These are phyloP conservation scores for Drosophila parthenogenetica DNA, from an alignment of 2,888 invertebrate genomes.

Conservation along the genomic window DNA sequence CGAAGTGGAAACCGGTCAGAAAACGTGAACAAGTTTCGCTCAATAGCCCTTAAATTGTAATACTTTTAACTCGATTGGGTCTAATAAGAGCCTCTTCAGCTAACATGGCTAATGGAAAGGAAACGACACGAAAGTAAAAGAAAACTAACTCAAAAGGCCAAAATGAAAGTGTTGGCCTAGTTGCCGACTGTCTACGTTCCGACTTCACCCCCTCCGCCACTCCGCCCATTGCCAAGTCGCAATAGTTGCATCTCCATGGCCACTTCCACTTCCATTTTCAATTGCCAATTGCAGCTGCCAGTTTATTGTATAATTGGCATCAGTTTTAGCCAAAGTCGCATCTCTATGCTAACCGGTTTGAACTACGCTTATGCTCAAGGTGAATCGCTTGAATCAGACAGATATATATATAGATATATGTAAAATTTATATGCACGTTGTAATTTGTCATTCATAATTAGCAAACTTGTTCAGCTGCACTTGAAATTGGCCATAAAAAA, in stretches of 20 bases:
- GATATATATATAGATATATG: slow-evolving; percentile 20
- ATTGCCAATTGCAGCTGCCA: slow-evolving; percentile 29
- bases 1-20: slow-evolving; percentile 36
- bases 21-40: slow-evolving; percentile 22
- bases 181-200: background rate
- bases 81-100: background rate
- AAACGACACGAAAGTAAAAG: slow-evolving; percentile 60
- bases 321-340: slow-evolving; percentile 17
- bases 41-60: slow-evolving; percentile 29
- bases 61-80: slow-evolving; percentile 9
- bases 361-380: slow-evolving; percentile 61
- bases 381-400: slow-evolving; percentile 44
- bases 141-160: slow-evolving; percentile 17
- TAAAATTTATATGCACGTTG: slow-evolving; percentile 59
- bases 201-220: no score
- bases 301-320: slow-evolving; percentile 55
- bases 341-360: slow-evolving; percentile 62
- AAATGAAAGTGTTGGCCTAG: slow-evolving; percentile 62
- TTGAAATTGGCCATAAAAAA: slow-evolving; percentile 40
- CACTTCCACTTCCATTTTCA: slow-evolving; percentile 32
- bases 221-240: slow-evolving; percentile 26
- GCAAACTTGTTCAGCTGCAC: slow-evolving; percentile 67
- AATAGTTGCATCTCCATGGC: slow-evolving; percentile 5
- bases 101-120: slow-evolving; percentile 6
- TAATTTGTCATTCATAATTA: slow-evolving; percentile 64